Percentiles rank a stretch among this genome's conserved stretches.
Evolutionary conservation across 2,888 invertebrate genomes (phyloP).

Genomic region (Lithophane ornitopus): DNA sequence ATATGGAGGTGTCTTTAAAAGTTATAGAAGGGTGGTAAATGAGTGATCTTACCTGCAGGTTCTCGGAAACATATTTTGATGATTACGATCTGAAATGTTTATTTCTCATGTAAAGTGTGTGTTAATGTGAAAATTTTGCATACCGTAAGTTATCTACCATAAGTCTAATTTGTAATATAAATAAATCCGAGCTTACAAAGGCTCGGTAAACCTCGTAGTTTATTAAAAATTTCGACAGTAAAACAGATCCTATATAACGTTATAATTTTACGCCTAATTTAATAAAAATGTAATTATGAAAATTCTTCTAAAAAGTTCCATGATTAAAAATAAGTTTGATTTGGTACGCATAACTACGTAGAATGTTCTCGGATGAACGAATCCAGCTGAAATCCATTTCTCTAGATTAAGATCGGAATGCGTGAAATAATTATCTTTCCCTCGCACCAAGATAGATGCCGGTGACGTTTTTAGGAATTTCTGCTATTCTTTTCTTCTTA

Average conservation of each 20-base stretch:
- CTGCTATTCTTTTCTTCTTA: constrained; percentile 8
- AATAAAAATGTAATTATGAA: constrained; percentile 48
- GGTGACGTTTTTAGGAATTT: constrained; percentile 30
- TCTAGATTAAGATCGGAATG: constrained; percentile 48
- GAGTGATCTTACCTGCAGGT: constrained; percentile 2
- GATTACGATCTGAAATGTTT: neutral
- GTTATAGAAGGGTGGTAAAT: constrained; percentile 9
- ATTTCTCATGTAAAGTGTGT: neutral
- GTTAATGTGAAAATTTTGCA: neutral
- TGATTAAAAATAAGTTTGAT: constrained; percentile 54
- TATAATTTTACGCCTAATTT: constrained; percentile 40
- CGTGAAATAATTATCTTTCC: constrained; percentile 55
- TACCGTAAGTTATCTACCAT: neutral
- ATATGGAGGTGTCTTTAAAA: constrained; percentile 43
- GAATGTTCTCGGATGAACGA: constrained; percentile 25
- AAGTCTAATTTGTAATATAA: constrained; percentile 8
- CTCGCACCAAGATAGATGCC: constrained; percentile 35
- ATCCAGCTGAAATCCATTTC: constrained; percentile 50
- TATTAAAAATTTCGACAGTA: neutral
- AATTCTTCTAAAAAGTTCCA: constrained; percentile 27
- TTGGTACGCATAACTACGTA: constrained; percentile 33
- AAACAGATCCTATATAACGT: constrained; percentile 12
- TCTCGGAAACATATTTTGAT: neutral
- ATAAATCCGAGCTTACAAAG: constrained; percentile 12
- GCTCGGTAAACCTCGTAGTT: constrained; percentile 1